Evolutionary conservation across 2,113 vertebrate species (phyloP).

Genomic region (Pituophis catenifer): DNA sequence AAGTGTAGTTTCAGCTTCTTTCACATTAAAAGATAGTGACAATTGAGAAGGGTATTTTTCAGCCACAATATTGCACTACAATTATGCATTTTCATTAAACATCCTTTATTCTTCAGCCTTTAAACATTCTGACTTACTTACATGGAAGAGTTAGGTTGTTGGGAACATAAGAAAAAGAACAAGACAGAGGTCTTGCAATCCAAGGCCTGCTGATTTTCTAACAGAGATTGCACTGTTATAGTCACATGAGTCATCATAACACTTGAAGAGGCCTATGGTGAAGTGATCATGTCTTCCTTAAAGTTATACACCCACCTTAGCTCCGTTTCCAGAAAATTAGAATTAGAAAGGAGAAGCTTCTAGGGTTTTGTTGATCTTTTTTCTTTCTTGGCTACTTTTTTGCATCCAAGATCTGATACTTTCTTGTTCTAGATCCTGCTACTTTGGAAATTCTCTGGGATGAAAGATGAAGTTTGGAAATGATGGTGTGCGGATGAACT

Average conservation of each 20-base stretch:
- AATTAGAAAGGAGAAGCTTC: background rate
- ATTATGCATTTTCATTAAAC: background rate
- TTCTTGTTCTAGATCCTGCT: background rate
- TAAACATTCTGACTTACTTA: background rate
- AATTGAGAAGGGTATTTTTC: background rate
- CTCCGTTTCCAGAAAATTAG: background rate
- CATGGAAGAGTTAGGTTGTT: background rate
- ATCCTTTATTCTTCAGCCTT: background rate
- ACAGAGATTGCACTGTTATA: background rate
- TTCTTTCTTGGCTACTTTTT: background rate
- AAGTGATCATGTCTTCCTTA: background rate
- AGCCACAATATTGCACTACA: background rate
- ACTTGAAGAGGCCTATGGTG: background rate
- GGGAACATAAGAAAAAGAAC: background rate
- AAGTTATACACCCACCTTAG: background rate
- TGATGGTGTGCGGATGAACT: background rate
- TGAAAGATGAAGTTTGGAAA: background rate
- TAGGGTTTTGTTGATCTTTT: background rate
- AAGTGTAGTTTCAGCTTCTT: background rate
- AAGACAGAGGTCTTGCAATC: background rate
- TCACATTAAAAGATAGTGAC: background rate
- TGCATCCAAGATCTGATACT: background rate
- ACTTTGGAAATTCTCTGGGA: background rate
- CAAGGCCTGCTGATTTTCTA: background rate
- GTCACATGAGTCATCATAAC: background rate